Evolutionary conservation across 2,888 invertebrate genomes (phyloP), one percentile per base, ranked within the genome.

Genomic region (Trichogramma dendrolimi): DNA sequence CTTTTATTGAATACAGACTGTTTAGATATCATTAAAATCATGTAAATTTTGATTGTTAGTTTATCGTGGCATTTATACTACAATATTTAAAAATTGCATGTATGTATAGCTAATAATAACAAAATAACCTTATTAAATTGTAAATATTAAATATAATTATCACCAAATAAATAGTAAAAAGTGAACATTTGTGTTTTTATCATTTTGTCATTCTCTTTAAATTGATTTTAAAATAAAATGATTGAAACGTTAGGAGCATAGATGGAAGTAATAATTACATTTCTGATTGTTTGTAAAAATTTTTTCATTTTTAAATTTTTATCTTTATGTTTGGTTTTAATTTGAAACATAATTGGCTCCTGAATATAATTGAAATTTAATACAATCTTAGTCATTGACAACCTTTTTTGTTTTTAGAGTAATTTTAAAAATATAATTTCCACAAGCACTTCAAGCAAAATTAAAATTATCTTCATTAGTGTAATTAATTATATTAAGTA

Each of bases 11-110:
- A 27, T 27, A 27, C 27, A 27, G 27, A 27, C 27, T 27, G 27
- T 27, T 27, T 27, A 58, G 55, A 39, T 56, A 40, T 41, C 62
- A 51, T 57, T 48, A 56, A 14, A 46, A 8, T 46, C n/a, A 46
- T 46, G 8, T 46, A 46, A 10, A 10, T 46, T 46, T 46, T 46
- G n/a, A 10, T 46, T 10, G 10, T 46, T 46, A 46, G 8, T 8
- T 46, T 46, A 46, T n/a, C n/a, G 8, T 2, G 8, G 46, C 46
- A 46, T 46, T 46, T 46, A n/a, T 10, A 46, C n/a, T 10, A 46
- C n/a, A 46, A n/a, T 46, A 46, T 10, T 46, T 46, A 10, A 46
- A n/a, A 10, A 46, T 46, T 46, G n/a, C 8, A 46, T 27, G 27
- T 27, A 27, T 27, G 27, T 27, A 27, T 27, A 27, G 27, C 27